Evolutionary conservation across 2,113 vertebrate genomes (phyloP).

Genomic region (Bettongia penicillata): DNA sequence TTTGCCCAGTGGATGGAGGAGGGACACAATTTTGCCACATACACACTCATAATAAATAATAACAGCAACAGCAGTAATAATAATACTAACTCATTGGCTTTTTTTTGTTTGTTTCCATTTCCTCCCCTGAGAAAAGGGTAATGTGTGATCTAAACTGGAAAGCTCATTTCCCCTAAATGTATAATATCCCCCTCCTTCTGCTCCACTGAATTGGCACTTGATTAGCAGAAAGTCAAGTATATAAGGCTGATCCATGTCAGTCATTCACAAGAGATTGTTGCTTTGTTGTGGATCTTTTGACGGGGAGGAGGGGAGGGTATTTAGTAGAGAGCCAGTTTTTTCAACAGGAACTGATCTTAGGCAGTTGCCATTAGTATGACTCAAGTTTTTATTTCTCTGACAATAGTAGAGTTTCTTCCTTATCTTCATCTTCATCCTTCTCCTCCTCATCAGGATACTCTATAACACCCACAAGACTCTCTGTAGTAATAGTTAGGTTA

Average conservation of each 20-base stretch:
- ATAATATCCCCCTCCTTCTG: conserved; percentile 85
- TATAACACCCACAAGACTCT: conserved; percentile 97
- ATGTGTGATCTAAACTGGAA: conserved; percentile 92
- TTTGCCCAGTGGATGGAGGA: not conserved
- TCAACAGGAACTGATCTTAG: conserved; percentile 80
- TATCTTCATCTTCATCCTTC: conserved; percentile 92
- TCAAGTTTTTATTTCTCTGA: conserved; percentile 98
- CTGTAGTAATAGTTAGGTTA: not conserved
- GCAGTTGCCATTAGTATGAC: conserved; percentile 89
- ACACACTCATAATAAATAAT: not conserved
- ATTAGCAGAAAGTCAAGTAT: conserved; percentile 89
- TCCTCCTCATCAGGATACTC: conserved; percentile 99
- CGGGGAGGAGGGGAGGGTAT: conserved; percentile 45
- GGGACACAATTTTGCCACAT: not conserved
- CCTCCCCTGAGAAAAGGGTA: conserved; percentile 99
- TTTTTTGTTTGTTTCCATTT: conserved; percentile 85
- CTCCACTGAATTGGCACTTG: conserved; percentile 97
- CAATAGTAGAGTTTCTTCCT: conserved; percentile 93
- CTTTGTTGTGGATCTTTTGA: conserved; percentile 79
- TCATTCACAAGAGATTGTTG: conserved; percentile 86
- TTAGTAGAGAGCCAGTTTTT: conserved; percentile 80
- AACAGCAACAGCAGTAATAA: not conserved
- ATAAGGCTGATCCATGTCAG: conserved; percentile 84
- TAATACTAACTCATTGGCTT: conserved; percentile 84
- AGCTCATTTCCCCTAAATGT: conserved; percentile 85